Conservation (phyloP, 2,113 vertebrate species). For the Eretmochelys imbricata region DNA sequence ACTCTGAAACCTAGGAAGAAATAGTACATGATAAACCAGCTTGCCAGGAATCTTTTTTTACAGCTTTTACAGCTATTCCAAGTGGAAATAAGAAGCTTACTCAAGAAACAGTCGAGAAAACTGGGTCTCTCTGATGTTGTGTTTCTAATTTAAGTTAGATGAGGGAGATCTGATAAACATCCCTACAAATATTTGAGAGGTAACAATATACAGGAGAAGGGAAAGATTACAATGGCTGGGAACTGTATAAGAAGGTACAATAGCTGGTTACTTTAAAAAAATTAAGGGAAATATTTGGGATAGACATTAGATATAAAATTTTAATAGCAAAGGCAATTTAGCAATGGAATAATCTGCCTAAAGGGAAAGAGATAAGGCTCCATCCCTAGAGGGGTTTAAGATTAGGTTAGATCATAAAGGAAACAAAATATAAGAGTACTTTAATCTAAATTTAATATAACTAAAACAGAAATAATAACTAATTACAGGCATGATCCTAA, state of each 20-base stretch:
- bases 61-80: conserved; percentile 20
- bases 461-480: neutral
- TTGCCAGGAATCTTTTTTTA: conserved; percentile 26
- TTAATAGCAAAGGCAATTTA: neutral
- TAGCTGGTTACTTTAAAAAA: rapidly evolving
- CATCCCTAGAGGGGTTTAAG: neutral
- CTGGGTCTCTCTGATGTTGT: conserved; percentile 8
- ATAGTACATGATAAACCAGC: conserved; percentile 37
- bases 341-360: neutral
- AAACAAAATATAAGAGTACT: neutral
- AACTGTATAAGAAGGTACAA: neutral
- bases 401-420: neutral
- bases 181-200: neutral
- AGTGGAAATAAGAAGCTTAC: conserved; percentile 44
- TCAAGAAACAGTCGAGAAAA: conserved; percentile 23
- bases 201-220: neutral
- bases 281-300: neutral
- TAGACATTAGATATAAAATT: neutral
- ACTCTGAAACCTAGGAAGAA: conserved; percentile 16
- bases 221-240: neutral
- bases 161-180: conserved; percentile 16
- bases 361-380: neutral
- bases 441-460: neutral
- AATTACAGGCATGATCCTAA: neutral
- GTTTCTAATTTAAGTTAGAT: conserved; percentile 2